Percentiles rank a stretch among this genome's conserved stretches.
Evolutionary conservation across 2,113 vertebrate species (phyloP).

Genomic region (Neolamprologus tretocephalus): DNA sequence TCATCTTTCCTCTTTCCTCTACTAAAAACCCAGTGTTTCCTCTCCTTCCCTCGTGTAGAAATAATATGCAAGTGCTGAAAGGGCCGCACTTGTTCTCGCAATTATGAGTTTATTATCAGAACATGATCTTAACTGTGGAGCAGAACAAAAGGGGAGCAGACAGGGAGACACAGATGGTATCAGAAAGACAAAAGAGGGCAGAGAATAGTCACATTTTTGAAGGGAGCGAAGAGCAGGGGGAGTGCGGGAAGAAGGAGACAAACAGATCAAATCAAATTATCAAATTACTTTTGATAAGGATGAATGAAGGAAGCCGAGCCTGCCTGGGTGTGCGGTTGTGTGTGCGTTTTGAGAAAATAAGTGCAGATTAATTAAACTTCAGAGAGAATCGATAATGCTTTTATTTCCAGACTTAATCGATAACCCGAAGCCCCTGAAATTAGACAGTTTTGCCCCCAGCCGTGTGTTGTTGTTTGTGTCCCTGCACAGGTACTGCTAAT

Average conservation of each 20-base stretch:
- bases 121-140: conserved; percentile 33
- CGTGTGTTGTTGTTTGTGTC: background rate
- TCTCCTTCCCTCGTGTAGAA: background rate
- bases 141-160: conserved; percentile 2
- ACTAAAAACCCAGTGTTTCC: background rate
- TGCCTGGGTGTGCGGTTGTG: background rate
- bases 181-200: conserved; percentile 19
- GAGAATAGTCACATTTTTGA: background rate
- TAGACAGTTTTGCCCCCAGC: conserved; percentile 19
- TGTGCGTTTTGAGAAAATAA: conserved; percentile 8
- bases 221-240: background rate
- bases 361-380: conserved; percentile 61
- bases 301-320: background rate
- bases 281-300: conserved; percentile 44
- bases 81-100: conserved; percentile 4
- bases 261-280: conserved; percentile 22
- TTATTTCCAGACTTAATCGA: conserved; percentile 42
- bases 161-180: conserved; percentile 20
- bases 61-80: background rate
- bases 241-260: background rate
- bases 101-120: conserved; percentile 43
- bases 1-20: background rate
- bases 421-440: conserved; percentile 49
- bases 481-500: background rate
- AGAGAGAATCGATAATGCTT: conserved; percentile 46